Evolutionary conservation across 1,140 invertebrate species (phyloP).

Genomic region (Hycleus phaleratus): DNA sequence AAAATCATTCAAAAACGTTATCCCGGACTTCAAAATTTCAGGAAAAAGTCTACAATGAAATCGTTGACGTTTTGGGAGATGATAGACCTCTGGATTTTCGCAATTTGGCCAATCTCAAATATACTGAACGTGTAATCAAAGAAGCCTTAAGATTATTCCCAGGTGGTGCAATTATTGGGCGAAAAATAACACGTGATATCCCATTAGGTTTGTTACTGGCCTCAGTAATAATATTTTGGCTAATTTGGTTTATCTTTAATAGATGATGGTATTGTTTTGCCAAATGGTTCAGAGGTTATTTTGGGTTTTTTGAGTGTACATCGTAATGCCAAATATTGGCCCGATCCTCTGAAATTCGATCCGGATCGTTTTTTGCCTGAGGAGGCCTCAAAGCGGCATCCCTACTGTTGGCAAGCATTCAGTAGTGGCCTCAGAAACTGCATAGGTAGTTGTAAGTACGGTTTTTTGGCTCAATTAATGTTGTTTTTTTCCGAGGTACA

Average conservation of each 20-base stretch:
- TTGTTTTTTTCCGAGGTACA: neutral
- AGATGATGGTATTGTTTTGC: neutral
- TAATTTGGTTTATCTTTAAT: neutral
- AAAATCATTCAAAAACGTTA: neutral
- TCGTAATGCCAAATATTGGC: slow-evolving; percentile 2
- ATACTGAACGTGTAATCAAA: slow-evolving; percentile 54
- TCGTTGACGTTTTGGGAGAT: slow-evolving; percentile 43
- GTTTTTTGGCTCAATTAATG: neutral
- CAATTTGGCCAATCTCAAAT: slow-evolving; percentile 51
- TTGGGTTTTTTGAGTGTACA: slow-evolving; percentile 2
- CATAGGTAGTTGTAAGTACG: neutral
- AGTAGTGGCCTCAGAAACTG: slow-evolving; percentile 2
- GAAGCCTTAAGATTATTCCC: slow-evolving; percentile 55
- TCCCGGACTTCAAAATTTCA: neutral
- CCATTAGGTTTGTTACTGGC: too few species aligned
- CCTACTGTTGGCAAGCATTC: slow-evolving; percentile 1
- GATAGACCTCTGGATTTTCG: slow-evolving; percentile 39
- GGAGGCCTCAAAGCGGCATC: neutral
- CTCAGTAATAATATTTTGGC: too few species aligned
- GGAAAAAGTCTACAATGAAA: slow-evolving; percentile 47
- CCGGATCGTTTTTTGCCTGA: slow-evolving; percentile 7
- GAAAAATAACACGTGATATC: slow-evolving; percentile 40
- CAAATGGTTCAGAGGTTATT: neutral
- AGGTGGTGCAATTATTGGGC: slow-evolving; percentile 49
- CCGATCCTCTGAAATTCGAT: slow-evolving; percentile 1